A percentile compares a stretch with the other conserved stretches of the same genome.
Conservation (phyloP, 2,113 vertebrate genomes). For the Malurus melanocephalus region DNA sequence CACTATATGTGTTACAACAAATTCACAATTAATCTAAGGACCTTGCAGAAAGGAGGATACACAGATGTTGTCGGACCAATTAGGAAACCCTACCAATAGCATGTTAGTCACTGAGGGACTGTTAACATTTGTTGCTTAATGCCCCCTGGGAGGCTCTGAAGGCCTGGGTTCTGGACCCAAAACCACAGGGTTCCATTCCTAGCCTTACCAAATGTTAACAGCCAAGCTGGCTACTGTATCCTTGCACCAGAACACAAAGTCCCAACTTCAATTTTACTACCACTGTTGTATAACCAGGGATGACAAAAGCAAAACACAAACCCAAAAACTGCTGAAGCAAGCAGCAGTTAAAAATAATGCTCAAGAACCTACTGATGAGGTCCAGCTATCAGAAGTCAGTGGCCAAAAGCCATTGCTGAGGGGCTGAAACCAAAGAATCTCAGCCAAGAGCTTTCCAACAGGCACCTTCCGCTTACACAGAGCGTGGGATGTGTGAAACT, state of each 20-base stretch:
- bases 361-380: not conserved
- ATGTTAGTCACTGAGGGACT: not conserved
- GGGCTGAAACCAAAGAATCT: not conserved
- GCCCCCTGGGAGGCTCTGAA: not conserved
- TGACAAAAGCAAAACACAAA: not conserved
- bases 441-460: not conserved
- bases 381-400: not conserved
- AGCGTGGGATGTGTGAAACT: fast-evolving
- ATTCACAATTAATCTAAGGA: not conserved
- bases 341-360: not conserved
- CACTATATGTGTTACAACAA: not conserved
- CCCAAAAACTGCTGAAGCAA: not conserved
- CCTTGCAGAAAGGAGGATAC: not conserved
- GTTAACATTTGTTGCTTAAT: not conserved
- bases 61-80: not conserved
- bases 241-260: not conserved
- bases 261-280: not conserved
- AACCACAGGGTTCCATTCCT: not conserved
- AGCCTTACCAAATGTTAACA: not conserved
- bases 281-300: not conserved
- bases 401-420: not conserved
- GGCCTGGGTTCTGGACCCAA: not conserved
- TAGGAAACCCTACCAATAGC: not conserved
- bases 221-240: not conserved
- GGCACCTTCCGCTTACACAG: not conserved